Evolutionary conservation across 2,113 vertebrate genomes (phyloP).

Genomic region (Cottus gobio): DNA sequence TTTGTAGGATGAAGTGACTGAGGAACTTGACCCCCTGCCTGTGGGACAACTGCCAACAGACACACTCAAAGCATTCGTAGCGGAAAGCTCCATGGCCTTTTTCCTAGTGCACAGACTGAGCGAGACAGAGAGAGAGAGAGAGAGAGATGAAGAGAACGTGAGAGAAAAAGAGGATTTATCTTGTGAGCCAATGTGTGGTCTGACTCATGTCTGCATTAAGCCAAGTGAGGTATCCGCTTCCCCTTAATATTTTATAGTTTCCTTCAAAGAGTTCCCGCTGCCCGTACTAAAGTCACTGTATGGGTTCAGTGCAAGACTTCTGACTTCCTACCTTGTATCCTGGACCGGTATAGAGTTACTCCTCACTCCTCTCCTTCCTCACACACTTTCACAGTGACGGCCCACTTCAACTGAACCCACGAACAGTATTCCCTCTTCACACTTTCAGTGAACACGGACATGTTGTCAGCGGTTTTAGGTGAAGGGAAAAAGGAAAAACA

Average conservation of each 20-base stretch:
- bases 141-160: constrained; percentile 22
- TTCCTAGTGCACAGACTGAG: constrained; percentile 23
- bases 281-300: constrained; percentile 84
- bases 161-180: constrained; percentile 46
- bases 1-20: neutral
- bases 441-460: constrained; percentile 21
- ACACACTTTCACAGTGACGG: constrained; percentile 67
- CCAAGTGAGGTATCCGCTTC: constrained; percentile 80
- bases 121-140: constrained; percentile 4
- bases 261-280: constrained; percentile 85
- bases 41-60: constrained; percentile 11
- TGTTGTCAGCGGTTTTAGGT: constrained; percentile 1
- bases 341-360: constrained; percentile 88
- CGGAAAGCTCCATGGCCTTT: constrained; percentile 24
- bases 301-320: constrained; percentile 88
- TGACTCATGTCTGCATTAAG: constrained; percentile 73
- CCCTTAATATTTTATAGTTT: constrained; percentile 89
- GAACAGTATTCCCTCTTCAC: constrained; percentile 19
- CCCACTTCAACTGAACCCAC: constrained; percentile 38
- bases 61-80: neutral
- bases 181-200: constrained; percentile 63
- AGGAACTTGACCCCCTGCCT: constrained; percentile 22
- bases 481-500: neutral
- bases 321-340: constrained; percentile 87
- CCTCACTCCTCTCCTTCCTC: constrained; percentile 49